phyloP scores from a whole-genome alignment of 1,140 invertebrate species.

The Melanaphis sacchari region DNA sequence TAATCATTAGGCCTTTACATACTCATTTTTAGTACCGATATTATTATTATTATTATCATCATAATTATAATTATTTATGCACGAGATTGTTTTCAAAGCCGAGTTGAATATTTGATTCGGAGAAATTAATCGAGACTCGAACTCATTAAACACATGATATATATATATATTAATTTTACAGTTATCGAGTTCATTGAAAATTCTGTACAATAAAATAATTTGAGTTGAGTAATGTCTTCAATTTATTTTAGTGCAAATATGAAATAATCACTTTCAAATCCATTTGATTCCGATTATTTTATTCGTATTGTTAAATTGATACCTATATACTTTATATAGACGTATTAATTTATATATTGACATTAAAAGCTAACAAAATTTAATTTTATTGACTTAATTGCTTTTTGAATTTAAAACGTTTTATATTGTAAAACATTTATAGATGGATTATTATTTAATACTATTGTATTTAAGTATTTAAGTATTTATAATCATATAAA shows the following conservation, averaged over 20 bases:
- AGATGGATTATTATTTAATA: not conserved
- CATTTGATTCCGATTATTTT: not conserved
- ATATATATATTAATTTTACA: not conserved
- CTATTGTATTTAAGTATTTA: not conserved
- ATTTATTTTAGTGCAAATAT: not conserved
- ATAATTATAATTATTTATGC: not conserved
- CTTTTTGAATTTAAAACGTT: not conserved
- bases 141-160: not conserved
- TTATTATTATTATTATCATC: not conserved
- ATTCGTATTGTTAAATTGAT: not conserved
- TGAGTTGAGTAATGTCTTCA: not conserved
- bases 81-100: not conserved
- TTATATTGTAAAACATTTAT: not conserved
- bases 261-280: too few species aligned
- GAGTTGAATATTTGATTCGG: not conserved
- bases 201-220: not conserved
- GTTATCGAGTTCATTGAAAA: not conserved
- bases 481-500: not conserved
- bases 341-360: not conserved
- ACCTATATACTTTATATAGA: not conserved
- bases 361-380: not conserved
- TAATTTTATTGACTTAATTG: not conserved
- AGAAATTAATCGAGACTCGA: not conserved
- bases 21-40: not conserved
- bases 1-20: not conserved